A percentile compares a stretch with the other conserved stretches of the same genome.
Evolutionary conservation across 1,140 invertebrate genomes (phyloP).

Genomic region (Wiebesia pumilae): DNA sequence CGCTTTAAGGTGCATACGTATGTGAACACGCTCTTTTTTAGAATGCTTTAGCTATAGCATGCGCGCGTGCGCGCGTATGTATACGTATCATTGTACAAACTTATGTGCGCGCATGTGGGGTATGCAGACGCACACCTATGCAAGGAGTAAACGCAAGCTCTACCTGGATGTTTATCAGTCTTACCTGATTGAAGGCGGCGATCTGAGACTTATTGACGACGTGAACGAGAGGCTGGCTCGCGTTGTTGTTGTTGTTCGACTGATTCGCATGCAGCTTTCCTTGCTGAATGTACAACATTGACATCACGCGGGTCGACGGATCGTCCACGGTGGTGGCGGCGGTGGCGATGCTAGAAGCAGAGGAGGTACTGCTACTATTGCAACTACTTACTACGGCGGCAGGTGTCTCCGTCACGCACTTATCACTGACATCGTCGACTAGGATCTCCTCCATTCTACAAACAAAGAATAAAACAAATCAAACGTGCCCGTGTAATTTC

Average conservation of each 20-base stretch:
- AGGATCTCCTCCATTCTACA: constrained; percentile 71
- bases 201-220: constrained; percentile 46
- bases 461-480: neutral
- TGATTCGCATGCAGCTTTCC: constrained; percentile 66
- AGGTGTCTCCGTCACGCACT: constrained; percentile 52
- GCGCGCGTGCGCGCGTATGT: neutral
- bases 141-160: neutral
- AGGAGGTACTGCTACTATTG: neutral
- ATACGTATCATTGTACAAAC: neutral
- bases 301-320: constrained; percentile 65
- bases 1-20: constrained; percentile 39
- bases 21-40: constrained; percentile 37
- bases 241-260: constrained; percentile 55
- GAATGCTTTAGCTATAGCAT: too few relatives aligned
- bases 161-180: neutral
- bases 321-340: constrained; percentile 51
- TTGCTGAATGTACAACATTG: constrained; percentile 70
- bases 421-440: constrained; percentile 65
- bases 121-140: neutral
- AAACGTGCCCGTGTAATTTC: neutral
- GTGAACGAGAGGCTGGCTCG: constrained; percentile 21
- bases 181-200: constrained; percentile 39
- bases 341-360: neutral
- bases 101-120: neutral
- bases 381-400: constrained; percentile 3